Evolutionary conservation across 2,888 invertebrate genomes (phyloP).

Genomic region (Chorisops tibialis): DNA sequence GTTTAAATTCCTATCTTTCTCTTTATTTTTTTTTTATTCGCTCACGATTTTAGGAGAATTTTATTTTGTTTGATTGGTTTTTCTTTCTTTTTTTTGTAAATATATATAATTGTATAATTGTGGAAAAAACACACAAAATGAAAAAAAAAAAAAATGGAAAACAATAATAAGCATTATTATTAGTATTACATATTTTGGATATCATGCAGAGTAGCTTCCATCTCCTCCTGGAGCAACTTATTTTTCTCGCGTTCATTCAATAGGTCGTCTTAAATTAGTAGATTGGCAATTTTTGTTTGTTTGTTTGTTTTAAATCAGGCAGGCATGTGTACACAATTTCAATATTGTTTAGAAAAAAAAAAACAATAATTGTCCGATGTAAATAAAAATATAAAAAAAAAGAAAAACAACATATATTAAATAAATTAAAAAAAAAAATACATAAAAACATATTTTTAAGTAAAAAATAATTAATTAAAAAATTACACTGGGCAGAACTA

Average conservation of each 20-base stretch:
- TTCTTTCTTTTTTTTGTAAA: neutral
- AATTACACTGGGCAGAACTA: neutral
- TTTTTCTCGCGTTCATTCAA: slow-evolving; percentile 92
- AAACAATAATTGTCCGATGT: slow-evolving; percentile 3
- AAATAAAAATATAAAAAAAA: slow-evolving; percentile 22
- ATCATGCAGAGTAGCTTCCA: slow-evolving; percentile 98
- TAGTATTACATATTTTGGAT: slow-evolving; percentile 92
- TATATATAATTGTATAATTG: slow-evolving; percentile 2
- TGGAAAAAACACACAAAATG: slow-evolving; percentile 21
- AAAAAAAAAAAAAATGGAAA: slow-evolving; percentile 15
- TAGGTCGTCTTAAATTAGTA: slow-evolving; percentile 75
- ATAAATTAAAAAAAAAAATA: slow-evolving; percentile 1
- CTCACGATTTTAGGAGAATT: no score
- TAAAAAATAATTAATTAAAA: neutral
- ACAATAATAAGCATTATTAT: slow-evolving; percentile 21
- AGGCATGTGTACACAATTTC: slow-evolving; percentile 11
- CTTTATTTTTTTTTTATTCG: no score
- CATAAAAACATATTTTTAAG: slow-evolving; percentile 25
- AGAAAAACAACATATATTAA: slow-evolving; percentile 7
- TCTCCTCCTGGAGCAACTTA: slow-evolving; percentile 94
- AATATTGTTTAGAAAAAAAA: slow-evolving; percentile 8
- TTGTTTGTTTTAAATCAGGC: neutral
- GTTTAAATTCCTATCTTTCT: no score
- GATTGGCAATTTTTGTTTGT: neutral
- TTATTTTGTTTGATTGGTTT: no score